phyloP scores from a whole-genome alignment of 2,113 vertebrate species.

The Clinocottus analis region DNA sequence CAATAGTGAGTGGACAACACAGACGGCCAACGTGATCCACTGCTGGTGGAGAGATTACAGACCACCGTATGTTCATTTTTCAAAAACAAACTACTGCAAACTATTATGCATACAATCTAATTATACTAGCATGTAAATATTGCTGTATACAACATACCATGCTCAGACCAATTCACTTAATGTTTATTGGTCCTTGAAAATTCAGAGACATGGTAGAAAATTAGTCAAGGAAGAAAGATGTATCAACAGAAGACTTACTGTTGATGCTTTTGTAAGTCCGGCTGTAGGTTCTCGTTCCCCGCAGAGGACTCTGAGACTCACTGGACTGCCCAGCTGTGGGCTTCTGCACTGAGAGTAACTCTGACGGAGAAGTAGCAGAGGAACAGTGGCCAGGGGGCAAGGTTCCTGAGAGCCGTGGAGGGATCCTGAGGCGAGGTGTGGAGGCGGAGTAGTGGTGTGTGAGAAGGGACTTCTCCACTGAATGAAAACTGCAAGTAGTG shows the following conservation, averaged over 20 bases:
- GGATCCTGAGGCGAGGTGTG: constrained; percentile 67
- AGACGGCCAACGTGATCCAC: constrained; percentile 13
- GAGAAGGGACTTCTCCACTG: constrained; percentile 81
- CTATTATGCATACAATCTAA: neutral
- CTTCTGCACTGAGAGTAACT: constrained; percentile 72
- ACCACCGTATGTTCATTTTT: neutral
- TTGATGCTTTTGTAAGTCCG: constrained; percentile 82
- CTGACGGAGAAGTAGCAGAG: constrained; percentile 49
- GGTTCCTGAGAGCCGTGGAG: constrained; percentile 47
- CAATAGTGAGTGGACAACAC: constrained; percentile 37
- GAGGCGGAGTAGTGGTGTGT: constrained; percentile 70
- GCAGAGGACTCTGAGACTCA: constrained; percentile 64
- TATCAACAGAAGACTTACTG: constrained; percentile 37
- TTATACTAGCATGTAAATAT: neutral
- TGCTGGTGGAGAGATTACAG: neutral
- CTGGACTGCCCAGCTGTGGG: constrained; percentile 62
- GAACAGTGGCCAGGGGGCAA: constrained; percentile 43
- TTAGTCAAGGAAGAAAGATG: neutral
- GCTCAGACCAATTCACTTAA: neutral
- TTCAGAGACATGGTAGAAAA: neutral
- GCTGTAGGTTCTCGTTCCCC: constrained; percentile 80
- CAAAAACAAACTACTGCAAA: neutral
- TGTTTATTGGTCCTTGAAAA: neutral
- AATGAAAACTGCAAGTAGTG: constrained; percentile 73
- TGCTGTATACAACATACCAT: neutral